A percentile compares a stretch with the other conserved stretches of the same genome.
These are phyloP conservation scores for Stercorarius parasiticus DNA, from an alignment of 2,113 vertebrate species.

Conservation along the genomic window DNA sequence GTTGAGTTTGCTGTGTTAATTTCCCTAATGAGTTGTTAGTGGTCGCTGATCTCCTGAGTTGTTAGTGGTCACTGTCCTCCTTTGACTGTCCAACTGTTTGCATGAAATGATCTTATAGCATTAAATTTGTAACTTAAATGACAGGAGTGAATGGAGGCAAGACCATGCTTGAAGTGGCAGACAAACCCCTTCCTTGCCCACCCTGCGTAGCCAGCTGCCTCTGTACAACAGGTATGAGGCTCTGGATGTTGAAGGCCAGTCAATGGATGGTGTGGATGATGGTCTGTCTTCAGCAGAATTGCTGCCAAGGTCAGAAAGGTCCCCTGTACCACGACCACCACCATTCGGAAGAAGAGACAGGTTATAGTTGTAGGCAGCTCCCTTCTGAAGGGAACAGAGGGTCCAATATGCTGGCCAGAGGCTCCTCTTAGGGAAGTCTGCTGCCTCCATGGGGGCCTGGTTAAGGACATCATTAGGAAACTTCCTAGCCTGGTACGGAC, in stretches of 20 bases:
- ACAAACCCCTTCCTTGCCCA: not conserved
- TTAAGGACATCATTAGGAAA: not conserved
- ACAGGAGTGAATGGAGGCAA: not conserved
- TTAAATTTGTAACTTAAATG: not conserved
- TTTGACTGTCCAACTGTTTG: not conserved
- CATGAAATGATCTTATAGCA: not conserved
- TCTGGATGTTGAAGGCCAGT: not conserved
- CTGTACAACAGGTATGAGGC: not conserved
- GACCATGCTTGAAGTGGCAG: not conserved
- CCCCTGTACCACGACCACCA: not conserved
- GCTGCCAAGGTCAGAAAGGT: not conserved
- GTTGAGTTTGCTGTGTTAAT: not conserved
- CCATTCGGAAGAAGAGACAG: not conserved
- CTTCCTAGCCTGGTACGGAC: not conserved
- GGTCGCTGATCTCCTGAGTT: not conserved
- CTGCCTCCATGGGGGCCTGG: too few species aligned
- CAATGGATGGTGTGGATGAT: not conserved
- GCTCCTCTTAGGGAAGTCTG: too few species aligned
- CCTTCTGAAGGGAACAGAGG: too few species aligned
- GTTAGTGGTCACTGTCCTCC: not conserved
- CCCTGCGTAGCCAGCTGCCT: not conserved
- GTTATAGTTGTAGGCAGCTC: not conserved
- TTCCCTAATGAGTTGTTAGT: not conserved
- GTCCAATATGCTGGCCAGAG: too few species aligned
- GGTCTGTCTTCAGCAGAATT: not conserved